Base-by-base conservation (phyloP, 2,797 vertebrate species). In the Eidolon dupreanum region DNA sequence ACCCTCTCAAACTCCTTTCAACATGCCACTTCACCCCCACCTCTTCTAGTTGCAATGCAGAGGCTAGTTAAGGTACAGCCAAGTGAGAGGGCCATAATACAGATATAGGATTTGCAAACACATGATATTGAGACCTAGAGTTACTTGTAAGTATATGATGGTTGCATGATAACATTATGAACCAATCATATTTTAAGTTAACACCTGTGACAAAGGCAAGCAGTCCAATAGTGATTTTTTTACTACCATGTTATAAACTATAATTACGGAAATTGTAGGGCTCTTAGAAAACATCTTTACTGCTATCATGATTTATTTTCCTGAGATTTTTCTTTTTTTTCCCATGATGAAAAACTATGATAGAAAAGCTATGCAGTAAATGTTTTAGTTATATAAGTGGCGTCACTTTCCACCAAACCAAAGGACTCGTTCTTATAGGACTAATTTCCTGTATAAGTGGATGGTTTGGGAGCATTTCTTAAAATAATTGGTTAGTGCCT, bases 261-360 rank as follows among this genome's bases (percentile, higher is more conserved):
- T 93, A 70, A 95, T 86, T 94, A 90, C 12, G 9, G 86, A 94
- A 88, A 77, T 75, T 93, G 75, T 57, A 94, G 91, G 41, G 19
- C 51, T 85, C 24, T 77, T 41, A 75, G 61, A 87, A 95, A 85
- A 53, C 22, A 65, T 93, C 36, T 59, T 51, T 41, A 90, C 28
- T 92, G 43, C 63, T 73, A 24, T 83, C n/a, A 26, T 90, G 78
- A 84, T 86, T 86, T 93, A 81, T 93, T 97, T 96, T 92, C 51
- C 24, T 83, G 70, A 86, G 78, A 59, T 83, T 46, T 84, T 92
- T 86, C 31, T 71, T 31, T 51, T 65, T 73, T 12, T 46, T 3
- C 12, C 49, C 4, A 33, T 65, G 68, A 57, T 86, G 24, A 90
- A 82, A 83, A 84, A 17, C 19, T 85, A 38, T 38, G 20, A 16